These are phyloP conservation scores for Cacatua alba DNA, from an alignment of 2,113 vertebrate species.

Conservation along the genomic window DNA sequence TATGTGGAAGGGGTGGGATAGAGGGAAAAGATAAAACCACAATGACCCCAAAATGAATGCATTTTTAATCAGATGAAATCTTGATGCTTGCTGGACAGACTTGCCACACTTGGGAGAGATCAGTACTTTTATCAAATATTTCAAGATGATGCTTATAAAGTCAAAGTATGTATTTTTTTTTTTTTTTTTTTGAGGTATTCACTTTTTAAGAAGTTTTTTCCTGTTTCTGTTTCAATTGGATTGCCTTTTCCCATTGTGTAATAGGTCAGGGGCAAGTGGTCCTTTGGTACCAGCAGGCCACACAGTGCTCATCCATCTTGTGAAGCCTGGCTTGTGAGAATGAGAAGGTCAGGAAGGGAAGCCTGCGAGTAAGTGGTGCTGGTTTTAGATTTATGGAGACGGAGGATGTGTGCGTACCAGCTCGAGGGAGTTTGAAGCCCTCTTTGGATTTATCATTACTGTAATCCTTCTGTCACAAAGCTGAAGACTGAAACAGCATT, in stretches of 20 bases:
- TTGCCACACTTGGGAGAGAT: background rate
- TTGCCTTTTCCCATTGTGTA: background rate
- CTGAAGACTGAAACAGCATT: background rate
- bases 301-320: background rate
- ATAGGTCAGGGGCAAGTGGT: background rate
- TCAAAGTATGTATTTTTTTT: background rate
- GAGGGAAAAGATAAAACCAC: background rate
- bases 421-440: background rate
- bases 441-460: background rate
- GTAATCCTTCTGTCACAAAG: slow-evolving; percentile 22
- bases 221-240: background rate
- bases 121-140: background rate
- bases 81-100: background rate
- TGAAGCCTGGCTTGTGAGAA: background rate
- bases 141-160: background rate
- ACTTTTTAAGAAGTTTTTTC: background rate
- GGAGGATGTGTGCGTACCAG: background rate
- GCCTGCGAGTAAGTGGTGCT: background rate
- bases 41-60: background rate
- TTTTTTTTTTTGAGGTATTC: background rate
- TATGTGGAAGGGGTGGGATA: background rate
- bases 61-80: background rate
- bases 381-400: background rate
- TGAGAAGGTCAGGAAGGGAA: background rate
- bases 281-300: background rate